Conservation (phyloP, 2,888 invertebrate genomes). For the Caenorhabditis imperialis region DNA sequence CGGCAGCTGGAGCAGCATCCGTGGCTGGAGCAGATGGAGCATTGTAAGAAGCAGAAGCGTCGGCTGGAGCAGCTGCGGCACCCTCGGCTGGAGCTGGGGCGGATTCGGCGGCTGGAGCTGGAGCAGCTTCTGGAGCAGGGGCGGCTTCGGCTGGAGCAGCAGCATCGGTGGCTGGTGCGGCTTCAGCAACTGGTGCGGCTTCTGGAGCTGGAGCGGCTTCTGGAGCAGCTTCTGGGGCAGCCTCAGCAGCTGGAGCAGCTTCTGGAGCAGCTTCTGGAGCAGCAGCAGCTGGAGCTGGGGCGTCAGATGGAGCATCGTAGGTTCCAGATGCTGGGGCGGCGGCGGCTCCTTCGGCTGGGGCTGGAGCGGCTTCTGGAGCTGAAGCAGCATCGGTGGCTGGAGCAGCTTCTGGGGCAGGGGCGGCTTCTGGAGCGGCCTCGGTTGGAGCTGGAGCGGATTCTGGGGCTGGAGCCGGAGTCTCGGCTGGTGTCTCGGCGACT, state of each 20-base stretch:
- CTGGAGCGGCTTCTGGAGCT: constrained; percentile 5
- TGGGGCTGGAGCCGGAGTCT: constrained; percentile 8
- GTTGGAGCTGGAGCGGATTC: constrained; percentile 29
- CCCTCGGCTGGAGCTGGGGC: constrained; percentile 20
- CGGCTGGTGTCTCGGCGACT: constrained; percentile 12
- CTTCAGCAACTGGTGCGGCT: too few species aligned
- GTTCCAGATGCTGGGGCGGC: not conserved
- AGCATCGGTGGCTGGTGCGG: constrained; percentile 14
- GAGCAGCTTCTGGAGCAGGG: constrained; percentile 14
- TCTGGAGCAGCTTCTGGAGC: constrained; percentile 20
- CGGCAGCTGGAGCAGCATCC: constrained; percentile 12
- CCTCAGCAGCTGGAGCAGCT: constrained; percentile 6
- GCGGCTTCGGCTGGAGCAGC: constrained; percentile 7
- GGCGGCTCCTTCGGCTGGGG: constrained; percentile 16
- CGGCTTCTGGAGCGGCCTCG: constrained; percentile 1
- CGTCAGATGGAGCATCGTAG: constrained; percentile 6
- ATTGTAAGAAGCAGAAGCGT: constrained; percentile 10
- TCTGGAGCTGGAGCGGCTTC: too few species aligned
- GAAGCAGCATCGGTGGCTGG: constrained; percentile 7
- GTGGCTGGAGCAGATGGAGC: constrained; percentile 8
- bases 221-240: constrained; percentile 1
- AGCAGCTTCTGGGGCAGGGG: constrained; percentile 4
- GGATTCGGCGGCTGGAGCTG: constrained; percentile 12
- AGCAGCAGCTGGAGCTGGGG: constrained; percentile 3
- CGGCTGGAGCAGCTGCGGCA: constrained; percentile 19